phyloP scores from a whole-genome alignment of 2,113 vertebrate species.

The Sterna hirundo region DNA sequence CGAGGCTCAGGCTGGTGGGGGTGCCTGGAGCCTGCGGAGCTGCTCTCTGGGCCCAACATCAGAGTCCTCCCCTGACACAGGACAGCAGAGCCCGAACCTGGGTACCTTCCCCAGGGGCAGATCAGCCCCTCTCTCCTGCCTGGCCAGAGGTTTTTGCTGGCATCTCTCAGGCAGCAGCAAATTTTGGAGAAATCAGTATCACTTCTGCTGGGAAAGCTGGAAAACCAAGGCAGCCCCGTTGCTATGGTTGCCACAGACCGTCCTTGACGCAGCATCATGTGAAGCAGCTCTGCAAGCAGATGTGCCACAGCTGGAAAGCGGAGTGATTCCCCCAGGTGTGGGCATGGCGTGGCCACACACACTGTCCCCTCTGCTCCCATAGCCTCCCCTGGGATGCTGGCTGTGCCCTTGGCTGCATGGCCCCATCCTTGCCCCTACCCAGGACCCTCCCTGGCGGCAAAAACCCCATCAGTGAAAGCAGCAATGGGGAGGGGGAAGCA shows the following conservation, averaged over 20 bases:
- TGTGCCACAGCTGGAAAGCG: conserved; percentile 30
- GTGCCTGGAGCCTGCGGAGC: background rate
- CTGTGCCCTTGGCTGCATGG: background rate
- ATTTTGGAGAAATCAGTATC: background rate
- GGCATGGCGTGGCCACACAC: background rate
- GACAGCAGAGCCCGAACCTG: background rate
- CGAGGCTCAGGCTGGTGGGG: background rate
- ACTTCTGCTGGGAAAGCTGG: background rate
- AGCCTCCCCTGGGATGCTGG: background rate
- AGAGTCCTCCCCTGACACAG: background rate
- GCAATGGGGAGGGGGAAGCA: background rate
- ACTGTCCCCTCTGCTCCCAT: background rate
- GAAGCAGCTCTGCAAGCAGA: background rate
- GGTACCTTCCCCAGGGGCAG: background rate
- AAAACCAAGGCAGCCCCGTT: background rate
- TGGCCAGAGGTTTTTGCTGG: background rate
- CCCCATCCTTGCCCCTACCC: background rate
- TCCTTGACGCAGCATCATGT: background rate
- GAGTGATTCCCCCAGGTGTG: background rate
- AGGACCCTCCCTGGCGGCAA: background rate
- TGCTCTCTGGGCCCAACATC: background rate
- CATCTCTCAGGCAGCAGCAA: background rate
- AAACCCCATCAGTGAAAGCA: background rate
- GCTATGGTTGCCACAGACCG: background rate
- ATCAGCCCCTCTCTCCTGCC: background rate